A percentile compares a stretch with the other conserved stretches of the same genome.
Evolutionary conservation across 2,888 invertebrate genomes (phyloP).

Genomic region (Ditula angustiorana): DNA sequence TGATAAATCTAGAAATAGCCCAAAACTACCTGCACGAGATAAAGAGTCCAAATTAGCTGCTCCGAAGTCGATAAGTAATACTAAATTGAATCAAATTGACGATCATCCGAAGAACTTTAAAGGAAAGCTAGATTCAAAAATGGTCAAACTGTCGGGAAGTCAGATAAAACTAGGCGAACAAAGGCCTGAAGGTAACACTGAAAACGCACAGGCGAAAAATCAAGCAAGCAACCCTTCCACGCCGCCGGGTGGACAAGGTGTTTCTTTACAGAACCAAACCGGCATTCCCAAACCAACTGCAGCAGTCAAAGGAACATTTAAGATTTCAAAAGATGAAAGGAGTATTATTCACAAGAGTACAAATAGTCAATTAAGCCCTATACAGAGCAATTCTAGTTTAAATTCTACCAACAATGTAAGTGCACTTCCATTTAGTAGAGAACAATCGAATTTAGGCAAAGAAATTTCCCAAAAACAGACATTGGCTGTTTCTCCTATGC

Average conservation of each 20-base stretch:
- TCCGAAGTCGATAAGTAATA: constrained; percentile 80
- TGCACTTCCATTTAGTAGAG: constrained; percentile 79
- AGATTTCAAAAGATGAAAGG: constrained; percentile 87
- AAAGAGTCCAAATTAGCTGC: constrained; percentile 83
- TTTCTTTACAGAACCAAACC: constrained; percentile 70
- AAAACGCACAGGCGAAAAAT: constrained; percentile 59
- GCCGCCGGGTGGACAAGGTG: constrained; percentile 77
- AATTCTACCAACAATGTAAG: constrained; percentile 82
- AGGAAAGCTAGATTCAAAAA: constrained; percentile 71
- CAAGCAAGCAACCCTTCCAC: constrained; percentile 58
- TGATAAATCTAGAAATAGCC: constrained; percentile 79
- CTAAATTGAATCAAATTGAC: constrained; percentile 79
- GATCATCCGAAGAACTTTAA: constrained; percentile 71
- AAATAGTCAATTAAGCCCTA: constrained; percentile 84
- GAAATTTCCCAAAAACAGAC: constrained; percentile 82
- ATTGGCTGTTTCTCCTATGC: constrained; percentile 91
- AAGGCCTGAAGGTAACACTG: constrained; percentile 58
- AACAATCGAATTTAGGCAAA: constrained; percentile 82
- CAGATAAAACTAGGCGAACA: constrained; percentile 75
- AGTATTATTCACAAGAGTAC: constrained; percentile 83
- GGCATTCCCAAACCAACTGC: constrained; percentile 97
- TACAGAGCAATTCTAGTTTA: constrained; percentile 85
- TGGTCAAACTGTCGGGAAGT: constrained; percentile 79
- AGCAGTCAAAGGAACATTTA: constrained; percentile 95
- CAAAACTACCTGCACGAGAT: constrained; percentile 75